Percentiles rank a stretch among this genome's conserved stretches.
phyloP scores from a whole-genome alignment of 2,113 vertebrate genomes.

The Columba janthina region DNA sequence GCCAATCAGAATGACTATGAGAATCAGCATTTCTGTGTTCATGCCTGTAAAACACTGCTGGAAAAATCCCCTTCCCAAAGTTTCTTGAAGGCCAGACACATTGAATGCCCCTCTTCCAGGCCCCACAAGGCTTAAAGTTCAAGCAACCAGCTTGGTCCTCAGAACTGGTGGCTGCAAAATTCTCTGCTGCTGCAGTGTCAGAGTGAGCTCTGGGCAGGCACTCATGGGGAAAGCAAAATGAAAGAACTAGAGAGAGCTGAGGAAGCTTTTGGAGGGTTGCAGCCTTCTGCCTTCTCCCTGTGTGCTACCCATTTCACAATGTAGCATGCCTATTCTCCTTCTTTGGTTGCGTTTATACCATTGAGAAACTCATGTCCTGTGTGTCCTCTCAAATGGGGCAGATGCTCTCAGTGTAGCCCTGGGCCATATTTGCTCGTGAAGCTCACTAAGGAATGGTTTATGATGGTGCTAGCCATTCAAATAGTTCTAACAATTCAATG shows the following conservation, averaged over 20 bases:
- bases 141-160: background rate
- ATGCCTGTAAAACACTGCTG: too few species aligned
- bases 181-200: background rate
- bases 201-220: background rate
- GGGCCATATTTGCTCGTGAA: background rate
- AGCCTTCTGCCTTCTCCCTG: background rate
- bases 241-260: background rate
- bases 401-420: background rate
- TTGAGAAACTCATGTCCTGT: background rate
- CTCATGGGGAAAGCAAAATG: background rate
- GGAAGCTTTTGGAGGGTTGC: background rate
- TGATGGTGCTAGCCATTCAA: background rate
- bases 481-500: background rate
- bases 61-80: background rate
- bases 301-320: too few species aligned
- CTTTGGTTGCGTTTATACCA: background rate
- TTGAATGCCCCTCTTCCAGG: background rate
- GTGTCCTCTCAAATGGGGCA: background rate
- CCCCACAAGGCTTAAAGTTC: too few species aligned
- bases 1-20: background rate
- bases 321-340: background rate
- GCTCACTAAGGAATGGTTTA: background rate
- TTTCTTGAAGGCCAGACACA: background rate
- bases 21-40: background rate
- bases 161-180: background rate